phyloP scores from a whole-genome alignment of 2,888 invertebrate genomes.

The Polyommatus iphigenia region DNA sequence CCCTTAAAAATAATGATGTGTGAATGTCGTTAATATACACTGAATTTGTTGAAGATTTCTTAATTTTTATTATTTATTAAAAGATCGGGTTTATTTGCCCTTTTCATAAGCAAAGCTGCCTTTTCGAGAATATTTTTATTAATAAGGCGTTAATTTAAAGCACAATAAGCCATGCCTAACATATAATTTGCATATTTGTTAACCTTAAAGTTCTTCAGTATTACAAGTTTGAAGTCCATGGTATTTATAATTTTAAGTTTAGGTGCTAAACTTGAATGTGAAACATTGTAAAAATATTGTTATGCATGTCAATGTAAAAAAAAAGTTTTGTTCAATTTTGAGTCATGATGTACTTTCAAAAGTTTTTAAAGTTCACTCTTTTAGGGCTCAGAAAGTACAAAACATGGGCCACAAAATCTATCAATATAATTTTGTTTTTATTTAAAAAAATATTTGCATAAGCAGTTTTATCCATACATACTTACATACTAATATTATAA shows the following conservation, averaged over 20 bases:
- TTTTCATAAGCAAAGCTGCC: not conserved
- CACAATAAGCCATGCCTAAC: not conserved
- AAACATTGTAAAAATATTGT: conserved; percentile 24
- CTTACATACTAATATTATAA: too few relatives aligned
- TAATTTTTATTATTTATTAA: too few relatives aligned
- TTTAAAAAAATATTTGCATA: not conserved
- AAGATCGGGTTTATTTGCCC: too few relatives aligned
- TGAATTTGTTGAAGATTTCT: too few relatives aligned
- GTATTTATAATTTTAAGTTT: conserved; percentile 21
- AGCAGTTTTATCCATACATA: too few relatives aligned
- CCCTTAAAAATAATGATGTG: too few relatives aligned
- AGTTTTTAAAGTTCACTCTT: not conserved
- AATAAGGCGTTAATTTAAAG: not conserved
- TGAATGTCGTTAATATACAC: not conserved
- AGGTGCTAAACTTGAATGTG: conserved; percentile 29
- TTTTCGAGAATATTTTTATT: not conserved
- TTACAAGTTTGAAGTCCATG: conserved; percentile 5
- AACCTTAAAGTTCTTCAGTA: not conserved
- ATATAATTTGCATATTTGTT: not conserved
- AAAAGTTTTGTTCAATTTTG: conserved; percentile 10
- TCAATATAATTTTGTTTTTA: not conserved
- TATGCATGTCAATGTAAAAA: conserved; percentile 5
- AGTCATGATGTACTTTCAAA: not conserved
- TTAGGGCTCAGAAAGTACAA: not conserved
- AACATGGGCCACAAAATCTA: not conserved